phyloP scores from a whole-genome alignment of 2,888 invertebrate species.

The Nomada ferruginata region DNA sequence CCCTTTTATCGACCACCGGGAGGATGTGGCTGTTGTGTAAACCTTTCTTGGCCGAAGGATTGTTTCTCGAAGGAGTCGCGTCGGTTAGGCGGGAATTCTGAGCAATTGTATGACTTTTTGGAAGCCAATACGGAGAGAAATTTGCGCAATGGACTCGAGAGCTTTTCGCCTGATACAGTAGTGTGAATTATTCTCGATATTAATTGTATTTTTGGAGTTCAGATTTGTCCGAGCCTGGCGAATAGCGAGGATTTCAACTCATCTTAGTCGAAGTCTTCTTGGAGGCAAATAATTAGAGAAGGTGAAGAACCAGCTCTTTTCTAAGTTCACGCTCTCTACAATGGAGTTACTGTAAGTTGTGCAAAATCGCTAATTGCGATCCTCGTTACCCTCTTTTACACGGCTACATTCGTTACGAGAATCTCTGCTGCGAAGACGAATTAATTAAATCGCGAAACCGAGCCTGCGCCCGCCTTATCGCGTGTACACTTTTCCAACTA shows the following conservation, averaged over 20 bases:
- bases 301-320: not conserved
- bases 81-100: too few species aligned
- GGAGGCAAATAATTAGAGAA: not conserved
- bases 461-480: too few species aligned
- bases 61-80: not conserved
- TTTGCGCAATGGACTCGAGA: not conserved
- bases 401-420: slow-evolving; percentile 11
- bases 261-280: too few species aligned
- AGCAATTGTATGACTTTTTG: too few species aligned
- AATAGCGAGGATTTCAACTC: not conserved
- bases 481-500: not conserved
- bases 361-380: slow-evolving; percentile 37
- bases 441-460: slow-evolving; percentile 31
- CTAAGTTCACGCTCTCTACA: not conserved
- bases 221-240: too few species aligned
- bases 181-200: too few species aligned
- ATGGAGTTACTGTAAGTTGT: slow-evolving; percentile 17
- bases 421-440: slow-evolving; percentile 16
- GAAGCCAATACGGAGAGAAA: too few species aligned
- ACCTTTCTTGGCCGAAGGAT: not conserved
- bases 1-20: slow-evolving; percentile 1
- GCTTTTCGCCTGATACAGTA: too few species aligned
- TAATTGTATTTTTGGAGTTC: too few species aligned
- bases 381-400: slow-evolving; percentile 35
- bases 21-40: not conserved